Conservation (phyloP, 2,113 vertebrate genomes). For the Sander lucioperca region DNA sequence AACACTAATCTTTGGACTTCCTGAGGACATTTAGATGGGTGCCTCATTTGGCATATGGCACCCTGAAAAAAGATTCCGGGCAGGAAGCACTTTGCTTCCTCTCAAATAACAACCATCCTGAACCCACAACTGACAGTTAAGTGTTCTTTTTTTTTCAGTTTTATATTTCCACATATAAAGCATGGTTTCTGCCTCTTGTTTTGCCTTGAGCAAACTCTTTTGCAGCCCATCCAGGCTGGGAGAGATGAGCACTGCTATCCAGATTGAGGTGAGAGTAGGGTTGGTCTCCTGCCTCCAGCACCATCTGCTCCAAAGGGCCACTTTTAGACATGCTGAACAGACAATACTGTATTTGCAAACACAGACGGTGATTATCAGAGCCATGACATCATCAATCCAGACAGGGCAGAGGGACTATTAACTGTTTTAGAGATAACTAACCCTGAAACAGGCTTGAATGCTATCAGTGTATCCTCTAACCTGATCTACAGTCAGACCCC, state of each 20-base stretch:
- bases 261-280: constrained; percentile 81
- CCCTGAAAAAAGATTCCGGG: constrained; percentile 24
- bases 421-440: constrained; percentile 34
- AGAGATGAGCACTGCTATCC: constrained; percentile 72
- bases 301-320: constrained; percentile 83
- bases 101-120: constrained; percentile 40
- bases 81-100: constrained; percentile 34
- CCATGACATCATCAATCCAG: constrained; percentile 75
- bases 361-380: constrained; percentile 69
- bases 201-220: constrained; percentile 72
- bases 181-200: constrained; percentile 59
- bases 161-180: constrained; percentile 32
- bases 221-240: constrained; percentile 54
- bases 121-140: constrained; percentile 43
- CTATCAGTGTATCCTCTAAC: background rate
- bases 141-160: constrained; percentile 47
- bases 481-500: background rate
- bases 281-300: constrained; percentile 82
- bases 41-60: constrained; percentile 60
- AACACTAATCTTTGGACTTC: constrained; percentile 73
- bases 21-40: constrained; percentile 54
- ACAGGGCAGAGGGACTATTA: constrained; percentile 36
- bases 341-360: constrained; percentile 74
- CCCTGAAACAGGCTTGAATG: background rate
- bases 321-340: constrained; percentile 85